Base-by-base conservation (phyloP, 2,797 vertebrate species). In the Hipposideros larvatus region DNA sequence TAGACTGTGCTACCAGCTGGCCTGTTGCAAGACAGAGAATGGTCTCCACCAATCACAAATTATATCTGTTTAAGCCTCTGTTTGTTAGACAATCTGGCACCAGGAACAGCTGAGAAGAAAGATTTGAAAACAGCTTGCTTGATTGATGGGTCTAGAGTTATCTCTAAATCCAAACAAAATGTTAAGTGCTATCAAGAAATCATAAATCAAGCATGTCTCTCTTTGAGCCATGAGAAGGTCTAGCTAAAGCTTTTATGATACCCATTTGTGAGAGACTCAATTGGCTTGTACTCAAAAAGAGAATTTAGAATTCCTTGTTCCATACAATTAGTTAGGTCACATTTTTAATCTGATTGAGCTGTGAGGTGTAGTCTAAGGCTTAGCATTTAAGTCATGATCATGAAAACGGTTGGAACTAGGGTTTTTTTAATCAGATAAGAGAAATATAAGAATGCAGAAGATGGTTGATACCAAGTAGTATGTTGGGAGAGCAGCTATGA, bases 31-130 rank as follows among this genome's bases (percentile, higher is more conserved):
- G 87, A 77, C 87, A 71, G 48, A 90, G 83, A 95, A 88, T 41
- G 53, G 79, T 78, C 91, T 93, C 77, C 90, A 68, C 77, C 41
- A 95, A 89, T 84, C 92, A 96, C 96, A 97, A 90, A 92, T 87
- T 96, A 86, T 90, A 98, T 98, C 94, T 98, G 93, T 94, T 95
- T 96, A 26, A 95, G 80, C 77, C 70, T 94, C 77, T 97, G 74
- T 96, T 98, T 95, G 91, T 97, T 97, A 97, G 97, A 97, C 96
- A 96, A 96, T 95, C 95, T 97, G 97, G 96, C 96, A 97, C 97
- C 94, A 94, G 94, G 87, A 96, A 96, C 95, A 97, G 97, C 96
- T 98, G 97, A 97, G 68, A 97, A 85, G 75, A 96, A 96, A 94
- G 84, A 96, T 61, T 96, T 80, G 88, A 93, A 97, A 97, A 91